A percentile compares a stretch with the other conserved stretches of the same genome.
phyloP scores from a whole-genome alignment of 2,888 invertebrate species.

The Heliconius cydno region DNA sequence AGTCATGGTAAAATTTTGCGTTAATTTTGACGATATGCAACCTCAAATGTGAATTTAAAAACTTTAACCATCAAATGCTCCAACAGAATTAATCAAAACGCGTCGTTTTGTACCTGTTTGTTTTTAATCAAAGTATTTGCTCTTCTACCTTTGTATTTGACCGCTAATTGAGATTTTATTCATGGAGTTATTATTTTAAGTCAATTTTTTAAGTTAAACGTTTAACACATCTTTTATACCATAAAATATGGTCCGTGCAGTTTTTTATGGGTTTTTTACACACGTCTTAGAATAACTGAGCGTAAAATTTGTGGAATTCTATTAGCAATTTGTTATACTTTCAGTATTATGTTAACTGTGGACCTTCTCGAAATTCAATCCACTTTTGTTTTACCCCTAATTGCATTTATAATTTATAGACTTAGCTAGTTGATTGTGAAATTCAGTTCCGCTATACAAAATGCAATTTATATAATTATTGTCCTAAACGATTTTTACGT shows the following conservation, averaged over 20 bases:
- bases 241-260: slow-evolving; percentile 35
- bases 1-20: slow-evolving; percentile 57
- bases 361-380: neutral
- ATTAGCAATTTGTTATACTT: neutral
- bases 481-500: too few species aligned
- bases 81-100: slow-evolving; percentile 78
- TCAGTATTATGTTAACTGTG: neutral
- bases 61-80: slow-evolving; percentile 57
- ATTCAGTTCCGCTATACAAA: neutral
- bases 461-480: neutral
- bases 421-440: neutral
- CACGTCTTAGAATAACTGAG: neutral
- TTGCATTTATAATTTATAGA: neutral
- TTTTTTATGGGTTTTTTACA: slow-evolving; percentile 32
- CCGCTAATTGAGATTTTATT: slow-evolving; percentile 83
- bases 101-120: slow-evolving; percentile 78
- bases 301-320: neutral
- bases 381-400: neutral
- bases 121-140: slow-evolving; percentile 73
- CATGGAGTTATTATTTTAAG: slow-evolving; percentile 60
- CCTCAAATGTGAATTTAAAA: slow-evolving; percentile 69
- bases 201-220: slow-evolving; percentile 54
- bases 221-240: slow-evolving; percentile 40
- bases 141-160: slow-evolving; percentile 61
- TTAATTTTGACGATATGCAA: slow-evolving; percentile 73